These are phyloP conservation scores for Episyrphus balteatus DNA, from an alignment of 1,140 invertebrate species.

Conservation along the genomic window DNA sequence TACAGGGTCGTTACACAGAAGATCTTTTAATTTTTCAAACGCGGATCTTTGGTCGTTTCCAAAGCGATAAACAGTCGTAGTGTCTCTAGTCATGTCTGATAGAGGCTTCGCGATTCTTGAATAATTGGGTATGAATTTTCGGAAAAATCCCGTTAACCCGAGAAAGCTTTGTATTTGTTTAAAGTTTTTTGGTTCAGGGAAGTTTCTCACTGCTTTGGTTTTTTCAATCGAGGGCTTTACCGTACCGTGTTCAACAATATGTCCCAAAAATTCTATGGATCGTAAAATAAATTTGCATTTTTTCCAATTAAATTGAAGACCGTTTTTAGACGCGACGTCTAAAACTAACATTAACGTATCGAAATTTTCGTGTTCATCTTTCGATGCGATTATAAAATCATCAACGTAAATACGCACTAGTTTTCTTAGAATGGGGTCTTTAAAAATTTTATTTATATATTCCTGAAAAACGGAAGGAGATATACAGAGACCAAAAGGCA, in stretches of 20 bases:
- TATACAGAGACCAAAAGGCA: constrained; percentile 39
- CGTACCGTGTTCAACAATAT: constrained; percentile 3
- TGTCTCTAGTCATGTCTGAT: constrained; percentile 8
- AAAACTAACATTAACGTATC: constrained; percentile 25
- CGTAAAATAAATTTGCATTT: constrained; percentile 17
- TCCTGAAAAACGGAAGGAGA: constrained; percentile 34
- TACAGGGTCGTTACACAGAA: constrained; percentile 16
- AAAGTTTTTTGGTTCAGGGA: constrained; percentile 19
- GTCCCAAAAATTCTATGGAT: constrained; percentile 12
- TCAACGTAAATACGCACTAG: constrained; percentile 37
- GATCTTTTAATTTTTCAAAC: constrained; percentile 16
- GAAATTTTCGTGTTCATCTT: constrained; percentile 34
- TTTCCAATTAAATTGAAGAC: constrained; percentile 10
- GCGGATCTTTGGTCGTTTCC: constrained; percentile 11
- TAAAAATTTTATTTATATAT: constrained; percentile 23
- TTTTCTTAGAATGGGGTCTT: not conserved
- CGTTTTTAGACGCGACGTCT: constrained; percentile 19
- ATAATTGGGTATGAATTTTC: constrained; percentile 17
- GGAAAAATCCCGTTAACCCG: constrained; percentile 15
- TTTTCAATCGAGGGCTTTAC: constrained; percentile 11
- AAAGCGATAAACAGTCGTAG: constrained; percentile 8
- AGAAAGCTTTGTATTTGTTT: constrained; percentile 24
- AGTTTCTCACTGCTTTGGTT: constrained; percentile 17
- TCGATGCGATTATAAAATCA: constrained; percentile 36
- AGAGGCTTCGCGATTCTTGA: constrained; percentile 12